Evolutionary conservation across 2,113 vertebrate species (phyloP).

Genomic region (Ciconia stormi): DNA sequence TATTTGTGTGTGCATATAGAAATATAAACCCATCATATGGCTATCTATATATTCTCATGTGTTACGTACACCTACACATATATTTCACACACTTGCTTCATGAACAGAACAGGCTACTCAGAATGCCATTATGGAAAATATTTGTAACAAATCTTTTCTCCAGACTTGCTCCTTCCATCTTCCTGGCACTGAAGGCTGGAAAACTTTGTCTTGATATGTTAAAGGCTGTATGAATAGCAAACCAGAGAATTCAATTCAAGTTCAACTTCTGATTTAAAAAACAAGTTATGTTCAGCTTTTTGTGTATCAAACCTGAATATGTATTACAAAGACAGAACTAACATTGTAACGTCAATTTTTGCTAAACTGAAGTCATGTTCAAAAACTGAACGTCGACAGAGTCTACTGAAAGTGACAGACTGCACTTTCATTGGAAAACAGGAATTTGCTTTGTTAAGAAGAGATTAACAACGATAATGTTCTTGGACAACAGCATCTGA

Average conservation of each 20-base stretch:
- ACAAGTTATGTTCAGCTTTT: background rate
- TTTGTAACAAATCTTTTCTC: conserved; percentile 4
- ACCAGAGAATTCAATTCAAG: conserved; percentile 23
- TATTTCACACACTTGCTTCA: background rate
- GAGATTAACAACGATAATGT: background rate
- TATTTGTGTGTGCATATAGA: background rate
- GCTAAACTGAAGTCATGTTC: background rate
- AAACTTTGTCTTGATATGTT: conserved; percentile 45
- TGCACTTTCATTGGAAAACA: background rate
- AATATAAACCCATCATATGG: background rate
- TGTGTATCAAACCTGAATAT: background rate
- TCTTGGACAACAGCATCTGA: background rate
- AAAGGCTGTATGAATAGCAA: conserved; percentile 46
- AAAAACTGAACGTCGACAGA: background rate
- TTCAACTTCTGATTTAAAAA: conserved; percentile 48
- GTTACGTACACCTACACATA: background rate
- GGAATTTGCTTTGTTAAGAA: background rate
- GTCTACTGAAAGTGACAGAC: background rate
- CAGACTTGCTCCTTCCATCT: background rate
- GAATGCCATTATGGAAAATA: background rate
- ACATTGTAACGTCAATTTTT: background rate
- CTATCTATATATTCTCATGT: background rate
- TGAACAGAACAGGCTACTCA: background rate
- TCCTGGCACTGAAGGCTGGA: conserved; percentile 18
- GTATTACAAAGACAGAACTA: background rate